Evolutionary conservation across 2,797 vertebrate genomes (phyloP).

Genomic region (Labroides dimidiatus): DNA sequence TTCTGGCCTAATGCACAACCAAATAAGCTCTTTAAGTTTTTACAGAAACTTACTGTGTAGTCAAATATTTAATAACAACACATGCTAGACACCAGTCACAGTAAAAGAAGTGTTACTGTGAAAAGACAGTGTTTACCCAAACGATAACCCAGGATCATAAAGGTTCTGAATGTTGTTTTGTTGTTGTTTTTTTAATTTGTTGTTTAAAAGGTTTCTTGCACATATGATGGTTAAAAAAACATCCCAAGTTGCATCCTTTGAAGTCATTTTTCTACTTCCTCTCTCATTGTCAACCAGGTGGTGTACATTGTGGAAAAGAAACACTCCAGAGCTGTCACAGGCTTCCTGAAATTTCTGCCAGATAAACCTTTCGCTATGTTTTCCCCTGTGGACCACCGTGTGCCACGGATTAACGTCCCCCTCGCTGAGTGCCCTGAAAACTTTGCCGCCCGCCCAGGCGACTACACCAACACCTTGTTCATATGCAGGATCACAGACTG

Average conservation of each 20-base stretch:
- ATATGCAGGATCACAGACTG: constrained; percentile 94
- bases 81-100: background rate
- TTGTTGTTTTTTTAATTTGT: background rate
- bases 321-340: constrained; percentile 93
- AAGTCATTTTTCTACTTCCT: background rate
- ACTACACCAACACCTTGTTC: constrained; percentile 90
- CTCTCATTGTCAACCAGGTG: constrained; percentile 82
- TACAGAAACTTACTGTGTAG: background rate
- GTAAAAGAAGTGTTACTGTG: background rate
- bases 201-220: background rate
- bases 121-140: background rate
- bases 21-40: background rate
- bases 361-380: constrained; percentile 94
- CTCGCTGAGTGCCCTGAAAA: constrained; percentile 91
- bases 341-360: constrained; percentile 92
- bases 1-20: background rate
- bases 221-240: background rate
- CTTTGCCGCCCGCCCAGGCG: constrained; percentile 85
- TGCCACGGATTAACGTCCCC: constrained; percentile 92
- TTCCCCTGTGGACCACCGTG: constrained; percentile 94
- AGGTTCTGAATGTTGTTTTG: background rate
- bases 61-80: background rate
- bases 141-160: background rate
- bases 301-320: constrained; percentile 95
- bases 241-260: background rate